Percentiles rank a stretch among this genome's conserved stretches.
These are phyloP conservation scores for Dolichomitus sp. DNA, from an alignment of 2,888 invertebrate species.

Conservation along the genomic window DNA sequence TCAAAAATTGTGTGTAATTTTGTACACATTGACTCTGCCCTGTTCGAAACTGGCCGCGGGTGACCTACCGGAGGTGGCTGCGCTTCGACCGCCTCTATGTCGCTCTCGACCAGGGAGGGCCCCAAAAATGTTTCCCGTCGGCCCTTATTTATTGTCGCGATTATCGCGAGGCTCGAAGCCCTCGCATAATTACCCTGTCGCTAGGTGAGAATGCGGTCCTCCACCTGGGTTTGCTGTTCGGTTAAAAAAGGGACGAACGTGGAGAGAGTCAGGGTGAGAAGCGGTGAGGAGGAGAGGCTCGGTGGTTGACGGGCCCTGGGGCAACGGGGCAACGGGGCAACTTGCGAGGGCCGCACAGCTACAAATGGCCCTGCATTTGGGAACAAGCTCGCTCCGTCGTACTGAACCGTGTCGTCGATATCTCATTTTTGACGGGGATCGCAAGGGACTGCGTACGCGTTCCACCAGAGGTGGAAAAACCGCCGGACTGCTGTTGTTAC, in stretches of 20 bases:
- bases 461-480: slow-evolving; percentile 65
- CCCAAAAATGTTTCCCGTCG: slow-evolving; percentile 67
- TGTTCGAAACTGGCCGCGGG: slow-evolving; percentile 8
- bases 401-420: slow-evolving; percentile 75
- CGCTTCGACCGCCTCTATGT: slow-evolving; percentile 1
- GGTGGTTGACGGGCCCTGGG: slow-evolving; percentile 56
- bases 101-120: slow-evolving; percentile 57
- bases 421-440: slow-evolving; percentile 76
- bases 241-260: slow-evolving; percentile 22
- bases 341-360: slow-evolving; percentile 56
- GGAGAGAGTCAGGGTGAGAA: slow-evolving; percentile 17
- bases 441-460: slow-evolving; percentile 56
- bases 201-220: slow-evolving; percentile 70
- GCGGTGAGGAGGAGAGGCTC: slow-evolving; percentile 24
- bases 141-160: slow-evolving; percentile 69
- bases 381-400: slow-evolving; percentile 76
- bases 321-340: slow-evolving; percentile 57
- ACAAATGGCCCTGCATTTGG: slow-evolving; percentile 76
- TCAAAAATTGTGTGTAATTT: not conserved
- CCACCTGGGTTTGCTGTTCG: slow-evolving; percentile 17
- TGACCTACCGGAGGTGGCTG: slow-evolving; percentile 18
- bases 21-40: not conserved
- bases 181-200: slow-evolving; percentile 71
- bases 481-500: not conserved
- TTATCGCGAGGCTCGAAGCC: slow-evolving; percentile 63